Evolutionary conservation across 2,113 vertebrate species (phyloP).

Genomic region (Myrmophylax atrothorax): DNA sequence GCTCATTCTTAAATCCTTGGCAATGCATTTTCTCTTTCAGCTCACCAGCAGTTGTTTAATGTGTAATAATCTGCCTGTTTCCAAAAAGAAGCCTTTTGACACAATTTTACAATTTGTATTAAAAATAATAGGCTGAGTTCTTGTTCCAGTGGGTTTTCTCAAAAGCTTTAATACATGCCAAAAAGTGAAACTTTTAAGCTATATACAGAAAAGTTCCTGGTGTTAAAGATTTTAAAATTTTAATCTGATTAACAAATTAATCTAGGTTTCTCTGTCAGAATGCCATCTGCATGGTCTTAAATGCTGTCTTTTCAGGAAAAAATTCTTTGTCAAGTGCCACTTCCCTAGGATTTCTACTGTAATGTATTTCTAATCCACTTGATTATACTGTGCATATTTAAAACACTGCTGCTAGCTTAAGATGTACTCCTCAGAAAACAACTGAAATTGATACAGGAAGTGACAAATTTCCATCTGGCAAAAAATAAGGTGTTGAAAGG

Average conservation of each 20-base stretch:
- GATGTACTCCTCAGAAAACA: background rate
- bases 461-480: background rate
- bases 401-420: background rate
- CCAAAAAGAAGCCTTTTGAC: background rate
- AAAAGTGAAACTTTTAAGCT: background rate
- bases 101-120: background rate
- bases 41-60: background rate
- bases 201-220: background rate
- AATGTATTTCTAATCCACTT: background rate
- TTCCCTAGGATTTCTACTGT: background rate
- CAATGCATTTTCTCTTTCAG: background rate
- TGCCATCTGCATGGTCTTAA: background rate
- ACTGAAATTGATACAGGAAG: accelerated
- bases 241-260: background rate
- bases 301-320: background rate
- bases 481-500: background rate
- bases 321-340: background rate
- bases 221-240: background rate
- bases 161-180: background rate
- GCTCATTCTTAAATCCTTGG: background rate
- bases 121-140: background rate
- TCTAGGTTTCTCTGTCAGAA: constrained; percentile 17
- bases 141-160: background rate
- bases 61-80: background rate
- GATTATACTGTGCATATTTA: background rate